phyloP scores from a whole-genome alignment of 1,140 invertebrate genomes.

The Zaprionus vittiger region DNA sequence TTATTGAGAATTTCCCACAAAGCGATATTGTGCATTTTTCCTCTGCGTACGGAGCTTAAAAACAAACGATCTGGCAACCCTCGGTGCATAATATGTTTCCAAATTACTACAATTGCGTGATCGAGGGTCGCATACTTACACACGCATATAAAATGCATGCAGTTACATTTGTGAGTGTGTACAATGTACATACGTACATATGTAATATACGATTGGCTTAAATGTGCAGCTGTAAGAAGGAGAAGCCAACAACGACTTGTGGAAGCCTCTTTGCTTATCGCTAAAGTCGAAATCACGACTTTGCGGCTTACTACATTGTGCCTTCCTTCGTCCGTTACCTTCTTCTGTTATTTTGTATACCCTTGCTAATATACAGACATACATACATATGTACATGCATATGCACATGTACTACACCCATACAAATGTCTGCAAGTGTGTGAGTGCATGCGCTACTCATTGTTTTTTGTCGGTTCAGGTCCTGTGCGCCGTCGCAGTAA shows the following conservation, averaged over 20 bases:
- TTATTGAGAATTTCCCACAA: too few species aligned
- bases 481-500: constrained; percentile 55
- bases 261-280: constrained; percentile 61
- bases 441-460: constrained; percentile 27
- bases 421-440: constrained; percentile 9
- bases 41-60: too few species aligned
- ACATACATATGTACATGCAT: neutral
- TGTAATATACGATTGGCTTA: constrained; percentile 32
- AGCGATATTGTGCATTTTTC: too few species aligned
- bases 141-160: neutral
- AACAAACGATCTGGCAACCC: constrained; percentile 22
- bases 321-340: constrained; percentile 49
- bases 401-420: neutral
- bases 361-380: neutral
- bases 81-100: constrained; percentile 10
- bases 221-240: constrained; percentile 35
- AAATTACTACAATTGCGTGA: constrained; percentile 22
- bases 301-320: constrained; percentile 55
- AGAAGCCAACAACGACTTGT: constrained; percentile 27
- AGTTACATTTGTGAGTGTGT: constrained; percentile 10
- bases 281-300: constrained; percentile 78
- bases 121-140: constrained; percentile 5
- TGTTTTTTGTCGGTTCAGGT: constrained; percentile 32
- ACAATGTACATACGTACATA: constrained; percentile 1
- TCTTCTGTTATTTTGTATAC: constrained; percentile 6